phyloP scores from a whole-genome alignment of 64 coral and sea anemone genomes.

The Montipora sp. region DNA sequence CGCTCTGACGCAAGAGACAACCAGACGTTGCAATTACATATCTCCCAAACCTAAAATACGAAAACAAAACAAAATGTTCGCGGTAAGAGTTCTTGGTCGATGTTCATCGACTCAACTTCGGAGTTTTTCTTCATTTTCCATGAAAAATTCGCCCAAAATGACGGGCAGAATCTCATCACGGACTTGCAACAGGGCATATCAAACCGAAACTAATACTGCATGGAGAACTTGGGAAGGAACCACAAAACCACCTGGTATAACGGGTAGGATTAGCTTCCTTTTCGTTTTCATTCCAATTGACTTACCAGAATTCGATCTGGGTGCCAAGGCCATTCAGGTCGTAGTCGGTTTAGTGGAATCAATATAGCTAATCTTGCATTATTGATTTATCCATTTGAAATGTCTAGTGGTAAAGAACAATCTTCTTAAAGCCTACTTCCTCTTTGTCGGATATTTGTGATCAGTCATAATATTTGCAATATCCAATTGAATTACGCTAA shows the following conservation, averaged over 20 bases:
- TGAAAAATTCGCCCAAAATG: background rate
- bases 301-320: no score
- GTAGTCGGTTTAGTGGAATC: no score
- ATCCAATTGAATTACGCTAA: no score
- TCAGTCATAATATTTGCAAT: no score
- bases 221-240: slow-evolving; percentile 97
- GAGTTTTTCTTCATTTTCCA: slow-evolving; percentile 50
- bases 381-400: no score
- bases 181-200: slow-evolving; percentile 60
- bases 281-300: background rate
- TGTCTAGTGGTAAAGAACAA: no score
- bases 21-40: background rate
- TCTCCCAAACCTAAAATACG: background rate
- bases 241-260: slow-evolving; percentile 83
- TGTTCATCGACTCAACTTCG: slow-evolving; percentile 46
- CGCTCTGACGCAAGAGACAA: background rate
- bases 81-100: slow-evolving; percentile 37
- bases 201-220: slow-evolving; percentile 80
- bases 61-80: slow-evolving; percentile 45
- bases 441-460: no score
- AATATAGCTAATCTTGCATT: no score
- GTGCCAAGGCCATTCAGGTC: no score
- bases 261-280: slow-evolving; percentile 63
- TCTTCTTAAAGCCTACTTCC: no score
- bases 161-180: background rate